Evolutionary conservation across 2,797 vertebrate genomes (phyloP), one percentile per base, ranked within the genome.

Genomic region (Lateolabrax maculatus): DNA sequence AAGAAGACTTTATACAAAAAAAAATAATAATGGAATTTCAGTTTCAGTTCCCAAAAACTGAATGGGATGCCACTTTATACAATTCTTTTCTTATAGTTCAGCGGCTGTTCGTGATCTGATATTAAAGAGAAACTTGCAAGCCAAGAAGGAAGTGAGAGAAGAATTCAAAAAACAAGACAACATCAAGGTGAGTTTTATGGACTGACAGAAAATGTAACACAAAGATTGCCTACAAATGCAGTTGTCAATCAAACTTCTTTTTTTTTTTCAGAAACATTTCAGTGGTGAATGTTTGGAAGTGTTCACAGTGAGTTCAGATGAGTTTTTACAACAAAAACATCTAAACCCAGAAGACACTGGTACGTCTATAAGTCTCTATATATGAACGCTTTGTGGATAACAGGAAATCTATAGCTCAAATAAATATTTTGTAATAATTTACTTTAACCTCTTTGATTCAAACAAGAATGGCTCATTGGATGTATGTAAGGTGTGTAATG

Each of bases 181-280:
- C 4, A 21, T 89, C 9, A 68, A 72, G 77, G 90, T 90, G 55
- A 73, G 51, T 64, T 70, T 23, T 12, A 12, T 3, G 16, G 1
- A 15, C 2, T 57, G 0, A 70, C 0, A 57, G 1, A 43, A 63
- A 23, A n/a, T n/a, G n/a, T n/a, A n/a, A n/a, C n/a, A n/a, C n/a
- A n/a, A n/a, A n/a, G n/a, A n/a, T n/a, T n/a, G n/a, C 6, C 2
- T 1, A 21, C 1, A n/a, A n/a, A n/a, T n/a, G n/a, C n/a, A n/a
- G n/a, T n/a, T n/a, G n/a, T n/a, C n/a, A n/a, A n/a, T n/a, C 1
- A 31, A 53, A 18, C 15, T 4, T n/a, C n/a, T n/a, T n/a, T 4
- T 21, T 34, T 61, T 63, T 31, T 52, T 72, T 4, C 62, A 92
- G 91, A 88, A 81, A 82, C 84, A 91, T 41, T 91, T 91, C 71